These are phyloP conservation scores for Condylura cristata DNA, from an alignment of 2,113 vertebrate genomes.

Conservation along the genomic window DNA sequence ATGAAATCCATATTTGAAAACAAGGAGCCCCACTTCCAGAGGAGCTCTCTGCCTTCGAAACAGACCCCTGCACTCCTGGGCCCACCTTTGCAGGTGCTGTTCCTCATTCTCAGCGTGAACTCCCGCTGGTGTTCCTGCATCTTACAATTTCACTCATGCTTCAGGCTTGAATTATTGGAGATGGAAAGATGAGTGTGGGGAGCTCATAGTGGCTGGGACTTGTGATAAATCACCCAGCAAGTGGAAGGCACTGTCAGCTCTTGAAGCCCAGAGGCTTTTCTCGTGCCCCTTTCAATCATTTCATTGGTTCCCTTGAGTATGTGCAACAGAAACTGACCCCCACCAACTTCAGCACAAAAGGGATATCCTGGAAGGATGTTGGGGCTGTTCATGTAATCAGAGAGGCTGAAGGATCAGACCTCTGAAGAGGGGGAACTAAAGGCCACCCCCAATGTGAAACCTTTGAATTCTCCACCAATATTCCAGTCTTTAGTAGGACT, in stretches of 20 bases:
- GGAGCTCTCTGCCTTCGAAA: not conserved
- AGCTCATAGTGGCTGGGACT: not conserved
- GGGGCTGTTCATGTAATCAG: not conserved
- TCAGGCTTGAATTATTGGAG: not conserved
- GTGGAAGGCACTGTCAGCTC: not conserved
- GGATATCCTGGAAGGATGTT: not conserved
- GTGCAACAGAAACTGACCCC: not conserved
- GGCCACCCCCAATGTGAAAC: not conserved
- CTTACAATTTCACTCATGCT: not conserved
- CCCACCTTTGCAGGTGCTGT: not conserved
- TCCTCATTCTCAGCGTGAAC: not conserved
- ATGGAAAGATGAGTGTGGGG: not conserved
- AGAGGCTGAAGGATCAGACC: not conserved
- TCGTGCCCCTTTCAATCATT: not conserved
- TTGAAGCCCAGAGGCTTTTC: not conserved
- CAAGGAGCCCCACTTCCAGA: not conserved
- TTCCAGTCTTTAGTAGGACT: not conserved
- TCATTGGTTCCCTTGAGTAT: not conserved
- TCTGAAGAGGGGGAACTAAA: not conserved
- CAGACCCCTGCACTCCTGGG: not conserved
- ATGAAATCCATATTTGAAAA: not conserved
- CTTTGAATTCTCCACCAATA: not conserved
- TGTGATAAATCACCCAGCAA: not conserved
- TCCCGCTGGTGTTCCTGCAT: not conserved
- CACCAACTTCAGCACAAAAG: not conserved